Evolutionary conservation across 2,888 invertebrate genomes (phyloP).

Genomic region (Embidobia sp.): DNA sequence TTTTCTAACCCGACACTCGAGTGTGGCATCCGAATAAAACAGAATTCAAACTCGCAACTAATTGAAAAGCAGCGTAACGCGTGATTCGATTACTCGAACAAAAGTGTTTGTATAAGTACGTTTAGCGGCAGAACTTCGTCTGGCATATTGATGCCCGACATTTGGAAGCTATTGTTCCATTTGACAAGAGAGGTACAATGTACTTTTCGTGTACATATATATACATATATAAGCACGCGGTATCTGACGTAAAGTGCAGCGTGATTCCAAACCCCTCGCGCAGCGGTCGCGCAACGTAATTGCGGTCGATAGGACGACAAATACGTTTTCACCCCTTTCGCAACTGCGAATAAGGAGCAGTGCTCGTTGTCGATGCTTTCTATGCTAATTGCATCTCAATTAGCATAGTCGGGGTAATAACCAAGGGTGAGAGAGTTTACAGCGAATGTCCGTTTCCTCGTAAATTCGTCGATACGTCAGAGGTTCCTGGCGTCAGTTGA

Average conservation of each 20-base stretch:
- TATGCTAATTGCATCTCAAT: constrained; percentile 79
- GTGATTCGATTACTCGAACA: constrained; percentile 57
- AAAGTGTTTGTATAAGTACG: constrained; percentile 63
- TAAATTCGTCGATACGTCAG: constrained; percentile 79
- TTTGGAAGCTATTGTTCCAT: constrained; percentile 55
- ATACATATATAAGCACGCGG: constrained; percentile 14
- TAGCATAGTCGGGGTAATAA: constrained; percentile 77
- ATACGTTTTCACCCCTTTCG: constrained; percentile 71
- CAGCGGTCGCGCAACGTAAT: constrained; percentile 68
- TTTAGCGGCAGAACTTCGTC: constrained; percentile 54
- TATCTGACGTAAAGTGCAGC: constrained; percentile 62
- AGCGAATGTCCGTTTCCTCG: constrained; percentile 77
- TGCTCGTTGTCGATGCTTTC: constrained; percentile 75
- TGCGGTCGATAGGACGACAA: constrained; percentile 76
- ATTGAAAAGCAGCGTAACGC: constrained; percentile 59
- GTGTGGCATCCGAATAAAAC: constrained; percentile 19
- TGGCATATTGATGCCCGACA: constrained; percentile 57
- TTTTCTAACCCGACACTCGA: constrained; percentile 21
- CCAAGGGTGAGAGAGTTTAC: constrained; percentile 64
- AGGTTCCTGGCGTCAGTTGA: constrained; percentile 41
- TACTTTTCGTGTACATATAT: constrained; percentile 55
- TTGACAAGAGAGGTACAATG: constrained; percentile 56
- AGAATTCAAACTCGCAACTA: constrained; percentile 38
- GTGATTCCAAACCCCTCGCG: constrained; percentile 63
- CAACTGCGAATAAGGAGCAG: constrained; percentile 62